phyloP scores from a whole-genome alignment of 2,113 vertebrate species.

The Python bivittatus region DNA sequence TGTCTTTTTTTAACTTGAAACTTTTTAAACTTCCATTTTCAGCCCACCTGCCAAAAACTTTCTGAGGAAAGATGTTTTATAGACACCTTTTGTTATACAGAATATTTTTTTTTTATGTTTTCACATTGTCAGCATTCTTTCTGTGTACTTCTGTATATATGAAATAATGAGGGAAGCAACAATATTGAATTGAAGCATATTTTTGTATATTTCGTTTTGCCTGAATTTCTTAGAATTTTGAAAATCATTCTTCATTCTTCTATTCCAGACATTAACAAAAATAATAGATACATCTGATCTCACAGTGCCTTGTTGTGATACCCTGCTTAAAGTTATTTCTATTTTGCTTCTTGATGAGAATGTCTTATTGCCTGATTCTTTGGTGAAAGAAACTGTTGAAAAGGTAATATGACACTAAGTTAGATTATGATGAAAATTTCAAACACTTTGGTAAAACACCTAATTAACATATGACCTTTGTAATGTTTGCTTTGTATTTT shows the following conservation, averaged over 20 bases:
- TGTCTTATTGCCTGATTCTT: constrained; percentile 73
- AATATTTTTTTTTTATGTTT: not conserved
- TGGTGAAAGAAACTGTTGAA: constrained; percentile 78
- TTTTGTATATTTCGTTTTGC: not conserved
- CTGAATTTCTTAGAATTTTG: not conserved
- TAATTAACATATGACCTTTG: not conserved
- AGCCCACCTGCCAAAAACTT: not conserved
- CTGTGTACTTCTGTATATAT: not conserved
- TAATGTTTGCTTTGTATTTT: not conserved
- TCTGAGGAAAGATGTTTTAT: not conserved
- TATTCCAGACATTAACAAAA: constrained; percentile 76
- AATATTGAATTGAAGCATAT: not conserved
- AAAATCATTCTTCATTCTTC: constrained; percentile 14
- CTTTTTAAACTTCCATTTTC: not conserved
- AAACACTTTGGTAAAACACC: not conserved
- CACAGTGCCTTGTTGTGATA: constrained; percentile 75
- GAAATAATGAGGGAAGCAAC: not conserved
- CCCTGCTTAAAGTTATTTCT: constrained; percentile 82
- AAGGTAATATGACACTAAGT: constrained; percentile 74
- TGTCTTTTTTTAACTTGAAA: not conserved
- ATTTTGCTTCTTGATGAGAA: constrained; percentile 85
- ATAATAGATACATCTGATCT: constrained; percentile 72
- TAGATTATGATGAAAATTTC: not conserved
- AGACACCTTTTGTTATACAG: not conserved
- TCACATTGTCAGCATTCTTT: not conserved